A percentile compares a stretch with the other conserved stretches of the same genome.
Evolutionary conservation across 1,140 invertebrate species (phyloP).

Genomic region (Hyposmocoma kahamanoa): DNA sequence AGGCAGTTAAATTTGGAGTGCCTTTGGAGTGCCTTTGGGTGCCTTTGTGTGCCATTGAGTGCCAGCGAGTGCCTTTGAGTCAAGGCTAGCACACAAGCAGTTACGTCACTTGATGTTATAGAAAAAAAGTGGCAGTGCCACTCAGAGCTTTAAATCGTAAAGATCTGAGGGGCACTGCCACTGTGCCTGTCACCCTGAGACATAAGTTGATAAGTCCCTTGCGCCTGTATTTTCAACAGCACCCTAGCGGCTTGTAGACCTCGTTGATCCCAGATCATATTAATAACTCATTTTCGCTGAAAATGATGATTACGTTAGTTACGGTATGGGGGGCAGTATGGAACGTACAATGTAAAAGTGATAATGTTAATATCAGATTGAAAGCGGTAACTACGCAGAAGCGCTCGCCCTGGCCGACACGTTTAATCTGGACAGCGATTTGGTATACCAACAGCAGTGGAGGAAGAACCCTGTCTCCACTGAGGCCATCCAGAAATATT

Average conservation of each 20-base stretch:
- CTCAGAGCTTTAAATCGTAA: too few relatives aligned
- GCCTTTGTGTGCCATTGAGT: not conserved
- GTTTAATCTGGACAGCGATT: conserved; percentile 85
- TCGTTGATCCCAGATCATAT: not conserved
- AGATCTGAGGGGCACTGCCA: too few relatives aligned
- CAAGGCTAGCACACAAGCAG: not conserved
- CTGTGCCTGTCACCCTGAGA: too few relatives aligned
- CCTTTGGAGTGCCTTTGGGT: too few relatives aligned
- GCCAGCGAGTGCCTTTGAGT: not conserved
- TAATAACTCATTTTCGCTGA: too few relatives aligned
- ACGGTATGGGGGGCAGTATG: too few relatives aligned
- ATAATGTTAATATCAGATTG: conserved; percentile 70
- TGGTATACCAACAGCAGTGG: conserved; percentile 91
- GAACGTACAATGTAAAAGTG: not conserved
- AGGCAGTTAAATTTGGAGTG: too few relatives aligned
- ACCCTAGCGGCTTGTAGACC: not conserved
- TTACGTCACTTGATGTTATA: too few relatives aligned
- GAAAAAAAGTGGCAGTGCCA: too few relatives aligned
- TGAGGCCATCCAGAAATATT: conserved; percentile 83
- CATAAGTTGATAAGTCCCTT: too few relatives aligned
- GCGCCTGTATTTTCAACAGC: not conserved
- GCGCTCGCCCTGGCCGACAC: conserved; percentile 82
- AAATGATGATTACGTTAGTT: too few relatives aligned
- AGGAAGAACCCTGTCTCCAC: conserved; percentile 81
- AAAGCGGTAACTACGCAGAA: conserved; percentile 84